These are phyloP conservation scores for Lithophane semibrunnea DNA, from an alignment of 2,888 invertebrate species.

Conservation along the genomic window DNA sequence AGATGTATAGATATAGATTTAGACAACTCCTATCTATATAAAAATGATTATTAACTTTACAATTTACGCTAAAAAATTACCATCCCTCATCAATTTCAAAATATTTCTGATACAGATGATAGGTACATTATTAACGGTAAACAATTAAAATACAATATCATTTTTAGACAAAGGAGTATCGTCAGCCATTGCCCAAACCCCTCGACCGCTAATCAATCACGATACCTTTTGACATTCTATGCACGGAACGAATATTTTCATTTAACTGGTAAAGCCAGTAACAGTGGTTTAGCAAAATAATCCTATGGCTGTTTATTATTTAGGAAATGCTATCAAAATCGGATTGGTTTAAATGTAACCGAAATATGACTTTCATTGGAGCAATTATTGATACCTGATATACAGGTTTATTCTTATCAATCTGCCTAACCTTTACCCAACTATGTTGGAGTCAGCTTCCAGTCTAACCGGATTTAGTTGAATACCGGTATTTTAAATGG, in stretches of 20 bases:
- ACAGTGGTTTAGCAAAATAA: neutral
- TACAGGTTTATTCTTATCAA: neutral
- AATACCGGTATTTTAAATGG: too few relatives aligned
- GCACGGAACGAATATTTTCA: constrained; percentile 24
- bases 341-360: neutral
- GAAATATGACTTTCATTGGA: neutral
- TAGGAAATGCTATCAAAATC: neutral
- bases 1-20: too few relatives aligned
- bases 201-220: constrained; percentile 21
- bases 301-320: neutral
- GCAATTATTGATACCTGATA: neutral
- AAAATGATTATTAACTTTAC: neutral
- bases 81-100: constrained; percentile 7
- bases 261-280: neutral
- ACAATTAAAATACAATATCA: constrained; percentile 7
- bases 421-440: too few relatives aligned
- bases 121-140: neutral
- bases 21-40: neutral
- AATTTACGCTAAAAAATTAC: neutral
- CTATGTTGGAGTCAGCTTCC: too few relatives aligned
- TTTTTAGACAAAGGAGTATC: neutral
- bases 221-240: neutral
- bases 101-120: neutral
- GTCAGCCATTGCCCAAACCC: neutral
- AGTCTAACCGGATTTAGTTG: too few relatives aligned